phyloP scores from a whole-genome alignment of 2,888 invertebrate genomes.

The Pseudococcus viburni region DNA sequence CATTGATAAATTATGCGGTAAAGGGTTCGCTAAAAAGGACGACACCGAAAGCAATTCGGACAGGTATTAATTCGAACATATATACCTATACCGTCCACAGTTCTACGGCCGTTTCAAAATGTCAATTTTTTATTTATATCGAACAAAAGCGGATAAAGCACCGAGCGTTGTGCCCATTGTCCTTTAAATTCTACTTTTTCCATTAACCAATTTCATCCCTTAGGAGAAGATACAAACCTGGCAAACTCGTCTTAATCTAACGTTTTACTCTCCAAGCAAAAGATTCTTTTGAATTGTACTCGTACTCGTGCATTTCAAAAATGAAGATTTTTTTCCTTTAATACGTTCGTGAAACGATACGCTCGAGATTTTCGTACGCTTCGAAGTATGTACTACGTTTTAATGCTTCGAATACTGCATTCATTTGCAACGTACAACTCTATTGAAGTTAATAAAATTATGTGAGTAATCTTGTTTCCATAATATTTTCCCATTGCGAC shows the following conservation, averaged over 20 bases:
- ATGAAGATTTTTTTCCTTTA: not conserved
- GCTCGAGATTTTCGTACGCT: slow-evolving; percentile 4
- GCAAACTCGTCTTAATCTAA: slow-evolving; percentile 24
- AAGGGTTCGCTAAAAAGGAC: slow-evolving; percentile 45
- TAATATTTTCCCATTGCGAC: not conserved
- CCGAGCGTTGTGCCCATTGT: not conserved
- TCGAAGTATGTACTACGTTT: not conserved
- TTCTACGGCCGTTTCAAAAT: slow-evolving; percentile 12
- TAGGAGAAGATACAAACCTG: not conserved
- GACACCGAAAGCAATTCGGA: slow-evolving; percentile 22
- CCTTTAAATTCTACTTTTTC: slow-evolving; percentile 26
- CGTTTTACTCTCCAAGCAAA: not conserved
- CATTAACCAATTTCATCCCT: not conserved
- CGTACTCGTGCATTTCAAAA: not conserved
- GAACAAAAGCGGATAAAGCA: slow-evolving; percentile 24
- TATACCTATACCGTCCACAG: not conserved
- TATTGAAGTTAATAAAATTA: not conserved
- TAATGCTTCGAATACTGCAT: not conserved
- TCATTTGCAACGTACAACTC: not conserved
- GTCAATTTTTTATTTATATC: slow-evolving; percentile 57
- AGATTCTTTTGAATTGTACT: not conserved
- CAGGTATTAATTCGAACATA: slow-evolving; percentile 55
- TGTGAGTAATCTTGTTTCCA: not conserved
- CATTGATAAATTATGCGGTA: slow-evolving; percentile 47
- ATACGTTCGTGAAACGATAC: not conserved